These are phyloP conservation scores for Sylvia borin DNA, from an alignment of 2,797 vertebrate species.

Conservation along the genomic window DNA sequence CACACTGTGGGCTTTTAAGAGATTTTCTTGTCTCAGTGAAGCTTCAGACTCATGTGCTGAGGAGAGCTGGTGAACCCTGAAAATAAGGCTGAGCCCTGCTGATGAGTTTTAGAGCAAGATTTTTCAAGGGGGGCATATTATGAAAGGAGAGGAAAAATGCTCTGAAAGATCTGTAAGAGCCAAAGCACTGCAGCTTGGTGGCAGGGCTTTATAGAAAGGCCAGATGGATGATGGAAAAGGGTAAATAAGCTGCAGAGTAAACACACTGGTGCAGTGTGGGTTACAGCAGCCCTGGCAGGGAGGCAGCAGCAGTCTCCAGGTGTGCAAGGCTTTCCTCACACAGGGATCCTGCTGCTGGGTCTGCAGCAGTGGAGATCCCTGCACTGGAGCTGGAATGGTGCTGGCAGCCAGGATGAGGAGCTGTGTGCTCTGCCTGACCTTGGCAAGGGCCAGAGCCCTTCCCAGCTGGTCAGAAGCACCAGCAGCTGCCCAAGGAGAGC, in stretches of 20 bases:
- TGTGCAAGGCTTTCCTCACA: neutral
- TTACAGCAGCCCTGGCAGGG: neutral
- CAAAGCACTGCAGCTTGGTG: neutral
- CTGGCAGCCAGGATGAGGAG: neutral
- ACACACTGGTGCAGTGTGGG: neutral
- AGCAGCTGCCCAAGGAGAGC: neutral
- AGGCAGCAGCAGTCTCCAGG: neutral
- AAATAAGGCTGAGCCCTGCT: neutral
- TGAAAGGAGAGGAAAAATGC: neutral
- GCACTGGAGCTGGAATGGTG: neutral
- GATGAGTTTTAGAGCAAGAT: neutral
- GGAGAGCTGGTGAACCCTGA: neutral
- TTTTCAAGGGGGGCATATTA: neutral
- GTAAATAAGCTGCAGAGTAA: neutral
- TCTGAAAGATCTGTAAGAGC: neutral
- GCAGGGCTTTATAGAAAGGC: neutral
- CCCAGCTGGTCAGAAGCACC: neutral
- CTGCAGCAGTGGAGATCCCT: neutral
- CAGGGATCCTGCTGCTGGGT: neutral
- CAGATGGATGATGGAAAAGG: neutral
- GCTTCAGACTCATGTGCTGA: neutral
- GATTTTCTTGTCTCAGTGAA: neutral
- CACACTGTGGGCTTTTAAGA: constrained; percentile 7
- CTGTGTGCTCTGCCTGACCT: neutral
- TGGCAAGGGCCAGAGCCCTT: neutral